Percentiles rank a stretch among this genome's conserved stretches.
Evolutionary conservation across 2,888 invertebrate species (phyloP).

Genomic region (Galerucella calmariensis): DNA sequence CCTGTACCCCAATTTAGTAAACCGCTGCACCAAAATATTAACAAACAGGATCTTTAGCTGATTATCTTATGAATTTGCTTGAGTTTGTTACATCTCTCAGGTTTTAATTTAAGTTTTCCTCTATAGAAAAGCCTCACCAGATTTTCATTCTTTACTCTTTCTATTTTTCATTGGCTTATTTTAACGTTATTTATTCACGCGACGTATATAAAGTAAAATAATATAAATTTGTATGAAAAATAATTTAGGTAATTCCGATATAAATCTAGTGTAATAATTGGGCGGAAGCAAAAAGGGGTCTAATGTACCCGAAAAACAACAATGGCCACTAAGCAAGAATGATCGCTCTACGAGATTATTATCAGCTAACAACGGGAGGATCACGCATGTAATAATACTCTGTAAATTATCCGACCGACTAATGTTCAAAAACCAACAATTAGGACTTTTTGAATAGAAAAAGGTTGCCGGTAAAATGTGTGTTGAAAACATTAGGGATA

Average conservation of each 20-base stretch:
- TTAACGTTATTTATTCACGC: background rate
- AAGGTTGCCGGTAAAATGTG: conserved; percentile 42
- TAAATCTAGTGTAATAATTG: conserved; percentile 43
- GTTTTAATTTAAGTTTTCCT: no score
- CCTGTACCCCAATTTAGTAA: no score
- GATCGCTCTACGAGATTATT: conserved; percentile 58
- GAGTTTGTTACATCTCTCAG: no score
- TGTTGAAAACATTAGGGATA: conserved; percentile 39
- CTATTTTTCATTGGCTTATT: no score
- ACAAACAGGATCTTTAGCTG: no score
- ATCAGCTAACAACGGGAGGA: conserved; percentile 58
- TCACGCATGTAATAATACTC: conserved; percentile 61
- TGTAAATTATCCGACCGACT: conserved; percentile 56
- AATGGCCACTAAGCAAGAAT: conserved; percentile 53
- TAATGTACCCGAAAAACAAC: conserved; percentile 56
- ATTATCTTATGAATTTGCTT: no score
- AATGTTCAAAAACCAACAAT: conserved; percentile 59
- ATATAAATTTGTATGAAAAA: conserved; percentile 33
- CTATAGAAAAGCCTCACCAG: no score
- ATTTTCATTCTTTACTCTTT: no score
- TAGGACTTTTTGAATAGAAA: conserved; percentile 42
- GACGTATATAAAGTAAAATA: conserved; percentile 13
- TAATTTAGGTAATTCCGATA: conserved; percentile 40
- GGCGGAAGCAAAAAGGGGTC: conserved; percentile 50
- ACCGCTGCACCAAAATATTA: no score